Evolutionary conservation across 2,113 vertebrate genomes (phyloP).

Genomic region (Elephantulus edwardii): DNA sequence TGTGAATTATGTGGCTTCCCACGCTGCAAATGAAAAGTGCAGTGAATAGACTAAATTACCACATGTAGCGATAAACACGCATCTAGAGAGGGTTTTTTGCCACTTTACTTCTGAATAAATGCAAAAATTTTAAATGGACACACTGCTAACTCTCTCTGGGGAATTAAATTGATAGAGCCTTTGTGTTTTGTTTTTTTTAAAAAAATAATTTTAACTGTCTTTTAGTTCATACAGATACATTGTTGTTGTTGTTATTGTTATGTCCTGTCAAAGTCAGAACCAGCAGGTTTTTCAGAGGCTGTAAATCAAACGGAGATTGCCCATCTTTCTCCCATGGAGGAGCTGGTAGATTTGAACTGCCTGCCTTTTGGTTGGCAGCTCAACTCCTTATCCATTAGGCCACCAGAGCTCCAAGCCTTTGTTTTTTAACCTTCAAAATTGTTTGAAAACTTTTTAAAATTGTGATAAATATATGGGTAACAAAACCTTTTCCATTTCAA

Average conservation of each 20-base stretch:
- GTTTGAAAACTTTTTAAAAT: not conserved
- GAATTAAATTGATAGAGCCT: not conserved
- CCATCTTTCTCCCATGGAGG: no score
- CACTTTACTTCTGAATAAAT: slow-evolving; percentile 31
- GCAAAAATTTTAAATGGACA: not conserved
- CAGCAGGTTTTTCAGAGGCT: no score
- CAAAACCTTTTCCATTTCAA: not conserved
- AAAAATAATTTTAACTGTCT: no score
- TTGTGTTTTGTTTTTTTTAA: no score
- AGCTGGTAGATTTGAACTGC: no score
- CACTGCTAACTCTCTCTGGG: slow-evolving; percentile 20
- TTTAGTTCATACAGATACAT: no score
- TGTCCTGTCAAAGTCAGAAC: no score
- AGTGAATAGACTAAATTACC: slow-evolving; percentile 26
- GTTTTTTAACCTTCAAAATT: slow-evolving; percentile 20
- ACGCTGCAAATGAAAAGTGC: slow-evolving; percentile 16
- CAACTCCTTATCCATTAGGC: no score
- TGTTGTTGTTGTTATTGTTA: no score
- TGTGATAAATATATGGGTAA: not conserved
- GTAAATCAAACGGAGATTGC: no score
- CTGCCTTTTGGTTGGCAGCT: no score
- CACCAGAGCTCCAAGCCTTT: not conserved
- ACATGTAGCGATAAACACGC: slow-evolving; percentile 24
- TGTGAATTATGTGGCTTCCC: slow-evolving; percentile 43
- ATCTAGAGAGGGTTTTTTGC: slow-evolving; percentile 34